Evolutionary conservation across 2,888 invertebrate genomes (phyloP).

Genomic region (Gastrophysa polygoni): DNA sequence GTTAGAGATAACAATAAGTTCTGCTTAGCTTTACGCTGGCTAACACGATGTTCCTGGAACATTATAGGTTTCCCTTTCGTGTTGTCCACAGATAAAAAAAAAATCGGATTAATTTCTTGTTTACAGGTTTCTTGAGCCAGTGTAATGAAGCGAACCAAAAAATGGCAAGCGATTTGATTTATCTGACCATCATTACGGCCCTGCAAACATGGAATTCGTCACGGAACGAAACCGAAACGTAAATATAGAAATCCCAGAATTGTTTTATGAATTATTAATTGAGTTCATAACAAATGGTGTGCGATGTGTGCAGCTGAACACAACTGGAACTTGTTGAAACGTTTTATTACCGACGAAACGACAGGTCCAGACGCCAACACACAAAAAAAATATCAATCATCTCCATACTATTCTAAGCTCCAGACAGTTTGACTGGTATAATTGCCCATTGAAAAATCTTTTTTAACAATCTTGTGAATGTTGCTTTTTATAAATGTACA

Average conservation of each 20-base stretch:
- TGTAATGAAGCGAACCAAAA: too few species aligned
- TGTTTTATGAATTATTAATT: slow-evolving; percentile 19
- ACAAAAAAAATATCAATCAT: slow-evolving; percentile 25
- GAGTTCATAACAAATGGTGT: slow-evolving; percentile 26
- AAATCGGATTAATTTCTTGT: too few species aligned
- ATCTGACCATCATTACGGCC: not conserved
- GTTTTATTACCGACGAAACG: slow-evolving; percentile 23
- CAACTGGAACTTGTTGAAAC: slow-evolving; percentile 33
- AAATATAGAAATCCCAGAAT: slow-evolving; percentile 19
- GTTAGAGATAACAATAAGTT: too few species aligned
- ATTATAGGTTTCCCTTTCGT: too few species aligned
- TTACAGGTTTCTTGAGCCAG: too few species aligned
- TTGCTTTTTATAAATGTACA: too few species aligned
- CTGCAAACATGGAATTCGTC: not conserved
- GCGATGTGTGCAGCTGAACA: slow-evolving; percentile 31
- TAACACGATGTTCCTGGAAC: too few species aligned
- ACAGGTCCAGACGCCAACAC: slow-evolving; percentile 12
- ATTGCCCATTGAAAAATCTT: not conserved
- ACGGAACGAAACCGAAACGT: not conserved
- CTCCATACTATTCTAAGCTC: not conserved
- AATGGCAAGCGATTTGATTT: not conserved
- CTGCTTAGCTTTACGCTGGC: too few species aligned
- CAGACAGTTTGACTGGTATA: slow-evolving; percentile 13
- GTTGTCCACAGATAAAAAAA: too few species aligned
- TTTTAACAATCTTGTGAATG: too few species aligned